These are phyloP conservation scores for Abscondita cerata DNA, from an alignment of 2,888 invertebrate genomes.

Conservation along the genomic window DNA sequence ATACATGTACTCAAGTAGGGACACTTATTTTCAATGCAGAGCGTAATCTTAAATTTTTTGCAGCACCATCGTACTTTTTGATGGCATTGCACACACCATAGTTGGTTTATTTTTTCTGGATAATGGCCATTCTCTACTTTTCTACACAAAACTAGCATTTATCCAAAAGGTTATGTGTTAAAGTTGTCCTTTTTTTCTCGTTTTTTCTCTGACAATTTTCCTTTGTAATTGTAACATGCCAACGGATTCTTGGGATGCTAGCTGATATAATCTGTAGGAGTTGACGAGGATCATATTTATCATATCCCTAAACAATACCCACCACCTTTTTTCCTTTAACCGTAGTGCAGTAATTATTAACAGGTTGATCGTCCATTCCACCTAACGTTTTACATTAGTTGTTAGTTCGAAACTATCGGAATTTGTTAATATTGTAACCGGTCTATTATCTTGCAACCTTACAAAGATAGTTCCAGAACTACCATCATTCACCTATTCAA, in stretches of 20 bases:
- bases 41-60: no score
- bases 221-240: neutral
- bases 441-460: neutral
- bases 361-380: constrained; percentile 24
- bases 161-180: neutral
- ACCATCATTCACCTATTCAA: neutral
- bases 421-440: neutral
- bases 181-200: neutral
- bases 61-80: no score
- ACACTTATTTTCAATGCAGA: no score
- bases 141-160: neutral
- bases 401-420: neutral
- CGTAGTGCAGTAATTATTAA: constrained; percentile 17
- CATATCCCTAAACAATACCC: neutral
- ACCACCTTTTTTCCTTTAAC: constrained; percentile 19
- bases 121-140: neutral
- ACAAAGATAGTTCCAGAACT: neutral
- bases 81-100: neutral
- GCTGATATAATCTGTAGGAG: neutral
- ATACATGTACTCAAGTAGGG: no score
- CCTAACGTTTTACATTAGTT: constrained; percentile 19
- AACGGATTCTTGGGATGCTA: neutral
- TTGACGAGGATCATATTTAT: neutral
- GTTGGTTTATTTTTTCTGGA: neutral
- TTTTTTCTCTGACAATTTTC: neutral